phyloP scores from a whole-genome alignment of 2,113 vertebrate species.

The Todiramphus chloris region DNA sequence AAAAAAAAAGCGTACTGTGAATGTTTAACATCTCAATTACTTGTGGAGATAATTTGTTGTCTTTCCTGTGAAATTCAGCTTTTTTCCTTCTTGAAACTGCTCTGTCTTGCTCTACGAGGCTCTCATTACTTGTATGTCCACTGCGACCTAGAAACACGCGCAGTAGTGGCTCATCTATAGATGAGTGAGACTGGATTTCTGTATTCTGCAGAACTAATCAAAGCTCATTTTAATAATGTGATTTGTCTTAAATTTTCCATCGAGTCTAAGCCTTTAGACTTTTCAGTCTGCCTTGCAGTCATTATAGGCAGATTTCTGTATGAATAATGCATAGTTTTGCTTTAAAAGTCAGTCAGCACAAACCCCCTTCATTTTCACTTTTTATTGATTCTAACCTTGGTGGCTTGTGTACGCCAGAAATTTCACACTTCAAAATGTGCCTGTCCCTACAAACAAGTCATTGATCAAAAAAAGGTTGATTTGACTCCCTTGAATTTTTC shows the following conservation, averaged over 20 bases:
- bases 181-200: background rate
- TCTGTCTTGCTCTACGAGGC: background rate
- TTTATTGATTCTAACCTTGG: slow-evolving; percentile 30
- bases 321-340: slow-evolving; percentile 40
- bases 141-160: background rate
- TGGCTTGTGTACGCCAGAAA: background rate
- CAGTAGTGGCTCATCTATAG: background rate
- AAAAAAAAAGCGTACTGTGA: background rate
- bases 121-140: background rate
- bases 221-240: slow-evolving; percentile 30
- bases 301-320: slow-evolving; percentile 18
- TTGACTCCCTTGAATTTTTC: slow-evolving; percentile 37
- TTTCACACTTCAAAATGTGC: slow-evolving; percentile 40
- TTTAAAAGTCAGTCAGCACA: slow-evolving; percentile 7
- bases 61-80: background rate
- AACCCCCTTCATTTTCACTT: slow-evolving; percentile 45
- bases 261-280: background rate
- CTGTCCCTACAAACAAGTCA: background rate
- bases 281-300: slow-evolving; percentile 8
- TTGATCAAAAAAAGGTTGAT: slow-evolving; percentile 51
- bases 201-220: slow-evolving; percentile 19
- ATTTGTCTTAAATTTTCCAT: slow-evolving; percentile 46
- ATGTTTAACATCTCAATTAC: background rate
- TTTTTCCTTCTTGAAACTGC: background rate
- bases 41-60: background rate